A percentile compares a stretch with the other conserved stretches of the same genome.
phyloP scores from a whole-genome alignment of 2,113 vertebrate genomes.

The Montifringilla adamsi region DNA sequence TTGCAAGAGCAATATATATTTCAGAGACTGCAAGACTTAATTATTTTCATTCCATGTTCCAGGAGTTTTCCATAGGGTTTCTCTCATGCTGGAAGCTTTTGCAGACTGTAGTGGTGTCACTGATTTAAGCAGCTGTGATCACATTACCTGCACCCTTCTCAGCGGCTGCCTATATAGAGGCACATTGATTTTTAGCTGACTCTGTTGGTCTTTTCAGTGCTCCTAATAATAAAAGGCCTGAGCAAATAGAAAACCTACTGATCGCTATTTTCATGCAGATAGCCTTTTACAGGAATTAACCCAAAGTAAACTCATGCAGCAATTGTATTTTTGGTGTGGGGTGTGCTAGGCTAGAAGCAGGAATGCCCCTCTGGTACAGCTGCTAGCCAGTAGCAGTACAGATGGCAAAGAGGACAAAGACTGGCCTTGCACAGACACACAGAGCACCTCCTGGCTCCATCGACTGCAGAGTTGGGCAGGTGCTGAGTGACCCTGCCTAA shows the following conservation, averaged over 20 bases:
- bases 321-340: neutral
- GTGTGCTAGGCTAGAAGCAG: neutral
- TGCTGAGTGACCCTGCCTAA: neutral
- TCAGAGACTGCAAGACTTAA: neutral
- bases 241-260: neutral
- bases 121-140: slow-evolving; percentile 18
- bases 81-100: neutral
- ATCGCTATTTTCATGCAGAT: neutral
- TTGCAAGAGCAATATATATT: neutral
- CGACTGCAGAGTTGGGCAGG: neutral
- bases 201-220: neutral
- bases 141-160: slow-evolving; percentile 5
- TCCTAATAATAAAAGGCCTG: neutral
- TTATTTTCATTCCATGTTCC: neutral
- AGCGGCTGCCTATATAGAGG: neutral
- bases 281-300: neutral
- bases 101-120: neutral
- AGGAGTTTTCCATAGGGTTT: neutral
- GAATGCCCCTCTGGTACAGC: neutral
- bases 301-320: neutral
- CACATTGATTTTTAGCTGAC: slow-evolving; percentile 44
- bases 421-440: neutral
- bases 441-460: neutral
- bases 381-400: neutral
- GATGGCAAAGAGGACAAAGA: neutral